These are phyloP conservation scores for Vanessa cardui DNA, from an alignment of 2,888 invertebrate species.

Conservation along the genomic window DNA sequence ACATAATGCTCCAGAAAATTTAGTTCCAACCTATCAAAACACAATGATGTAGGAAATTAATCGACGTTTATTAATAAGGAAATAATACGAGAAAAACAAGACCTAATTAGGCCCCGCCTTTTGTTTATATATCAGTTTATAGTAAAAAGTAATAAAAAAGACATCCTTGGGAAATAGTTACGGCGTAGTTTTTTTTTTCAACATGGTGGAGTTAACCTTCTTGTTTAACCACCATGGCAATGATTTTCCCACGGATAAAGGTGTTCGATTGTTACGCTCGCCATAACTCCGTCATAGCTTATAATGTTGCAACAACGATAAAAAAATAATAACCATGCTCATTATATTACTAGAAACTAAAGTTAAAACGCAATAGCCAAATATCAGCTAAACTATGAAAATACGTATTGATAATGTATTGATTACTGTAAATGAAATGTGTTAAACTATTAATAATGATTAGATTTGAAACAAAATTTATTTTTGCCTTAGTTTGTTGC, in stretches of 20 bases:
- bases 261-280: slow-evolving; percentile 40
- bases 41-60: too few relatives aligned
- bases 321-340: slow-evolving; percentile 2
- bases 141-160: background rate
- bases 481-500: slow-evolving; percentile 43
- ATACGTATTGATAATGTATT: background rate
- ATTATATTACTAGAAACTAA: background rate
- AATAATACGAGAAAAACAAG: background rate
- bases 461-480: slow-evolving; percentile 15
- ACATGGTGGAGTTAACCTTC: slow-evolving; percentile 43
- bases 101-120: background rate
- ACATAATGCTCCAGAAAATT: too few relatives aligned
- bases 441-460: background rate
- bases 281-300: slow-evolving; percentile 9
- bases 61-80: too few relatives aligned
- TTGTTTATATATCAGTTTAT: background rate
- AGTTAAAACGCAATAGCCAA: background rate
- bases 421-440: background rate
- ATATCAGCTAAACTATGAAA: background rate
- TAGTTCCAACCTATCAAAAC: too few relatives aligned
- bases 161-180: slow-evolving; percentile 2
- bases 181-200: slow-evolving; percentile 14
- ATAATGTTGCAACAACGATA: slow-evolving; percentile 16
- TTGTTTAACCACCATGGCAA: slow-evolving; percentile 51
- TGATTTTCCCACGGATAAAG: slow-evolving; percentile 48